phyloP scores from a whole-genome alignment of 1,140 invertebrate species.

The Babylonia areolata region DNA sequence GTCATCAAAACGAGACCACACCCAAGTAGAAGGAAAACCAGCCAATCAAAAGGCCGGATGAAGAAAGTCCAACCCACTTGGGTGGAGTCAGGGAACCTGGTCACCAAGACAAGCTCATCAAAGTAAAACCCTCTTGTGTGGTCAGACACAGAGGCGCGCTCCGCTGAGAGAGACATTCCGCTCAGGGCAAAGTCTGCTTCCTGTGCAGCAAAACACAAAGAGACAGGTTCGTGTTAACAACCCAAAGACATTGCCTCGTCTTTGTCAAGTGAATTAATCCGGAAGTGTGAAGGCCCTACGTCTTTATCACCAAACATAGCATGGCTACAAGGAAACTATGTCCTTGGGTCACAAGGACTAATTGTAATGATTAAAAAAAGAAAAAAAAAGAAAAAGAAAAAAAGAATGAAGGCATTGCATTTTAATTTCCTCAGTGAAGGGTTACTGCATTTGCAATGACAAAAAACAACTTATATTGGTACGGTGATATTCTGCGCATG shows the following conservation, averaged over 20 bases:
- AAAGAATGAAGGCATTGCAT: not conserved
- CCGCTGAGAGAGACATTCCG: not conserved
- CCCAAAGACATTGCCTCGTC: not conserved
- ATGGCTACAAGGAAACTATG: no score
- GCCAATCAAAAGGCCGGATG: slow-evolving; percentile 16
- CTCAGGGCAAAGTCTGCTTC: not conserved
- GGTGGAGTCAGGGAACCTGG: not conserved
- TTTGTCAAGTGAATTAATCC: no score
- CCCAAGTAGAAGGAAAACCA: slow-evolving; percentile 1
- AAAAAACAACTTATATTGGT: no score
- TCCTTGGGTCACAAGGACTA: no score
- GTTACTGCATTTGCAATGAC: no score
- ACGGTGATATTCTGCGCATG: no score
- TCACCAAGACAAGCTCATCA: not conserved
- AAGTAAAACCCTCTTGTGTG: not conserved
- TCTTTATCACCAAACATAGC: no score
- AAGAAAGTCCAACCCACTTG: slow-evolving; percentile 11
- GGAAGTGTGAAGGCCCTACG: no score
- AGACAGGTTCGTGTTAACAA: not conserved
- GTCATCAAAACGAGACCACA: not conserved
- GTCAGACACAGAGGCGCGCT: slow-evolving; percentile 1
- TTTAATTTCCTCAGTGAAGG: no score
- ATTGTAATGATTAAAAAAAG: not conserved
- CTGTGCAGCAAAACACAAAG: not conserved
- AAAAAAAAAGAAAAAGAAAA: not conserved